These are phyloP conservation scores for Chaunax sp. DNA, from an alignment of 2,797 vertebrate species.

Conservation along the genomic window DNA sequence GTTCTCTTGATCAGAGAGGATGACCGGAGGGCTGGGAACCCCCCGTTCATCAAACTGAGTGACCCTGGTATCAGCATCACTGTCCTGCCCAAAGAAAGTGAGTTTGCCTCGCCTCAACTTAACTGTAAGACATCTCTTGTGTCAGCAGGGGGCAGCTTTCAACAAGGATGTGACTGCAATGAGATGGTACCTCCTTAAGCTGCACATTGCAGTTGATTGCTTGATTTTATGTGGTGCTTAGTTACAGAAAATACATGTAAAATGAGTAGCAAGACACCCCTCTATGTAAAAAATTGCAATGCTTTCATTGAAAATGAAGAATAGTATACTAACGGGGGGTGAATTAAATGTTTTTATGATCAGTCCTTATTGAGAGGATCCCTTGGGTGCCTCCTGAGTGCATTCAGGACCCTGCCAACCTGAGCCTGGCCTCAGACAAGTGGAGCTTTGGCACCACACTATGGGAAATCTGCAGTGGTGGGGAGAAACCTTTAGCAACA, in stretches of 20 bases:
- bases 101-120: conserved; percentile 66
- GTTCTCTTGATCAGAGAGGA: conserved; percentile 95
- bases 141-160: conserved; percentile 36
- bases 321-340: no score
- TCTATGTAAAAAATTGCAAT: no score
- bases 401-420: conserved; percentile 87
- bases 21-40: conserved; percentile 90
- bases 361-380: conserved; percentile 95
- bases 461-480: conserved; percentile 98
- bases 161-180: not conserved
- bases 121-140: not conserved
- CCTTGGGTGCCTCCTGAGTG: conserved; percentile 97
- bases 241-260: not conserved
- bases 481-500: conserved; percentile 91
- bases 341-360: conserved; percentile 24
- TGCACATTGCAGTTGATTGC: not conserved
- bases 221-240: not conserved
- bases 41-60: conserved; percentile 96
- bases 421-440: conserved; percentile 91
- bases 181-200: not conserved
- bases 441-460: conserved; percentile 97
- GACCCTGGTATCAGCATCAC: conserved; percentile 95
- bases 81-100: conserved; percentile 94
- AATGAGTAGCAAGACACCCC: not conserved
- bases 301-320: not conserved